Percentiles rank a stretch among this genome's conserved stretches.
Conservation (phyloP, 2,888 invertebrate species). For the Diabrotica balteata region DNA sequence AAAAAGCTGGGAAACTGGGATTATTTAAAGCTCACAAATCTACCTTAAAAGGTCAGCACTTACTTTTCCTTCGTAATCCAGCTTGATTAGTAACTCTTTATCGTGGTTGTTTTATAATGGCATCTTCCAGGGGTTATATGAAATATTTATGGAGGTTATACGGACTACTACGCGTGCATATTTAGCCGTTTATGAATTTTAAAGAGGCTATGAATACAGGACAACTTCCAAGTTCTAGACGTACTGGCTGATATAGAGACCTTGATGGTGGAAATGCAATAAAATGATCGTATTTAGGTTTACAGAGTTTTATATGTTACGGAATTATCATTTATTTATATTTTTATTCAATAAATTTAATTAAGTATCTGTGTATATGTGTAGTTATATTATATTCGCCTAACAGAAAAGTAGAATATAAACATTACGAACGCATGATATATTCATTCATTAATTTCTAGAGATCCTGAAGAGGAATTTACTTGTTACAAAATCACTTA, state of each 20-base stretch:
- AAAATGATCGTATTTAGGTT: not conserved
- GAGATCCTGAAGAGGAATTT: too few relatives aligned
- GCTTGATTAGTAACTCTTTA: slow-evolving; percentile 21
- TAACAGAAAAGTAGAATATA: too few relatives aligned
- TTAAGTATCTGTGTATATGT: too few relatives aligned
- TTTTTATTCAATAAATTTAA: too few relatives aligned
- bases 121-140: slow-evolving; percentile 23
- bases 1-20: too few relatives aligned
- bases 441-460: too few relatives aligned
- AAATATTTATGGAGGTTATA: slow-evolving; percentile 31
- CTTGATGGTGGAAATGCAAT: slow-evolving; percentile 8
- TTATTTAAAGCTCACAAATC: not conserved
- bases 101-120: slow-evolving; percentile 12
- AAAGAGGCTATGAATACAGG: slow-evolving; percentile 33
- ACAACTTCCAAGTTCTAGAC: slow-evolving; percentile 25
- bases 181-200: slow-evolving; percentile 30
- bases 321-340: too few relatives aligned
- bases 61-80: slow-evolving; percentile 10
- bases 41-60: slow-evolving; percentile 5
- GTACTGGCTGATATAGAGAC: slow-evolving; percentile 5
- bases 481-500: too few relatives aligned
- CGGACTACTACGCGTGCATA: slow-evolving; percentile 27
- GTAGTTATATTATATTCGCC: too few relatives aligned
- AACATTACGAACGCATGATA: too few relatives aligned
- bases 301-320: too few relatives aligned